Evolutionary conservation across 2,888 invertebrate genomes (phyloP).

Genomic region (Tridacna gigas): DNA sequence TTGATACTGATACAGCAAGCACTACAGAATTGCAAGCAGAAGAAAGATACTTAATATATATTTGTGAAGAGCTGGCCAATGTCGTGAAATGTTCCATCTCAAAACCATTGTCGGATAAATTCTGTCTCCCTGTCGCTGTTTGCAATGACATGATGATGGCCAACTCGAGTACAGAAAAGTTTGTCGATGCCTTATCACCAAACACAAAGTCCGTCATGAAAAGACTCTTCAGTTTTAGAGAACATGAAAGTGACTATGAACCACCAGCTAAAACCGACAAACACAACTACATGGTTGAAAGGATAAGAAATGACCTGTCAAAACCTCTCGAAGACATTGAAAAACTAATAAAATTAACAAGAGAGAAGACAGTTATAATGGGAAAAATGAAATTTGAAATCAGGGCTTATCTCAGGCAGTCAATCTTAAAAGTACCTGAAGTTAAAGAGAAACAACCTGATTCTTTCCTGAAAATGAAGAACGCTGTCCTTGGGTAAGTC

Average conservation of each 20-base stretch:
- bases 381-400: constrained; percentile 47
- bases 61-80: not conserved
- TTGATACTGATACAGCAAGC: not conserved
- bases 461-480: not conserved
- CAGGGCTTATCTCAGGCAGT: constrained; percentile 31
- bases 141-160: constrained; percentile 13
- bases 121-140: not conserved
- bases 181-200: constrained; percentile 7
- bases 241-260: not conserved
- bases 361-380: constrained; percentile 19
- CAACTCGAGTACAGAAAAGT: not conserved
- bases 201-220: constrained; percentile 14
- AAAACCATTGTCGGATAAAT: not conserved
- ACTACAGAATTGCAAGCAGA: constrained; percentile 1
- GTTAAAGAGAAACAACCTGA: not conserved
- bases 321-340: constrained; percentile 24
- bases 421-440: constrained; percentile 11
- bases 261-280: not conserved
- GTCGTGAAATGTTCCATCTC: not conserved
- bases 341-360: constrained; percentile 14
- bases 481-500: constrained; percentile 27
- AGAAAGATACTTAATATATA: constrained; percentile 1
- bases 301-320: constrained; percentile 23
- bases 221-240: constrained; percentile 15
- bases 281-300: constrained; percentile 22